phyloP scores from a whole-genome alignment of 2,888 invertebrate species.

The Tachina fera region DNA sequence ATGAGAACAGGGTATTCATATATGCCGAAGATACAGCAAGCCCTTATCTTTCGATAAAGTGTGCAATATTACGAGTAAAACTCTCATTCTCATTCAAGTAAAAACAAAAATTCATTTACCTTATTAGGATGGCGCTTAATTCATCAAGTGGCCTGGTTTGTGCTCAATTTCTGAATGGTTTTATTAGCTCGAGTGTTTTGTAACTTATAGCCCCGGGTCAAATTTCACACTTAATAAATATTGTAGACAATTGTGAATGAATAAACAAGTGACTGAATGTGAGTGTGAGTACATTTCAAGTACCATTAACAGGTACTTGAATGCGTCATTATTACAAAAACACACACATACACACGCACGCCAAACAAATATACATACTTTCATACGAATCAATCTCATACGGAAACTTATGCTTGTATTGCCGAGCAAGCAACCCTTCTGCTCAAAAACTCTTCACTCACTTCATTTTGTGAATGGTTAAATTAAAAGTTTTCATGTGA shows the following conservation, averaged over 20 bases:
- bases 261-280: slow-evolving; percentile 11
- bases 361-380: background rate
- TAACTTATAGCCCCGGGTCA: slow-evolving; percentile 82
- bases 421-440: slow-evolving; percentile 54
- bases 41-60: background rate
- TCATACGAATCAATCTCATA: slow-evolving; percentile 8
- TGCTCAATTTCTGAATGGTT: slow-evolving; percentile 70
- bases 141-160: slow-evolving; percentile 70
- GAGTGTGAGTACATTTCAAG: slow-evolving; percentile 73
- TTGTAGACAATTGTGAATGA: slow-evolving; percentile 50
- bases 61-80: background rate
- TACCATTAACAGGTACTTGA: slow-evolving; percentile 82
- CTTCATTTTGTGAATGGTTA: slow-evolving; percentile 45
- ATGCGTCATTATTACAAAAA: slow-evolving; percentile 58
- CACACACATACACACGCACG: background rate
- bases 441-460: slow-evolving; percentile 10
- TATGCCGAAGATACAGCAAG: too few relatives aligned
- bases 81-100: background rate
- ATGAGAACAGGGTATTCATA: too few relatives aligned
- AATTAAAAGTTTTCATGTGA: slow-evolving; percentile 72
- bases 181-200: slow-evolving; percentile 78
- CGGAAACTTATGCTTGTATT: background rate
- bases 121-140: slow-evolving; percentile 58
- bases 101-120: slow-evolving; percentile 11
- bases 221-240: slow-evolving; percentile 78